A percentile compares a stretch with the other conserved stretches of the same genome.
phyloP scores from a whole-genome alignment of 1,140 invertebrate species.

The Caerostris darwini region DNA sequence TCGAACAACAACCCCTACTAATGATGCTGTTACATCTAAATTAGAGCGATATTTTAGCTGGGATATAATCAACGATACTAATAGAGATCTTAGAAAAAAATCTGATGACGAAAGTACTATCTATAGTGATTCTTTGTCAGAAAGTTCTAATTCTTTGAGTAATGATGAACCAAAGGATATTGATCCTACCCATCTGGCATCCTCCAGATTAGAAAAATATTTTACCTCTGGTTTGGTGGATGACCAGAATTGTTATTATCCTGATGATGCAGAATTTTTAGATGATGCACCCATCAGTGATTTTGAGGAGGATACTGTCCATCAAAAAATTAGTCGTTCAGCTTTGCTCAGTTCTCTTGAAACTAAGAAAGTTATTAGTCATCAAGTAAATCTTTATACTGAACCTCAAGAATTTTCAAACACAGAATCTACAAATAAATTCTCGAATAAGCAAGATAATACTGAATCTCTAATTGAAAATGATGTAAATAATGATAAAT shows the following conservation, averaged over 20 bases:
- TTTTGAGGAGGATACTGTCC: slow-evolving; percentile 70
- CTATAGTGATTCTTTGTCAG: slow-evolving; percentile 88
- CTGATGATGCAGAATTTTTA: slow-evolving; percentile 80
- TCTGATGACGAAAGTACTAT: slow-evolving; percentile 77
- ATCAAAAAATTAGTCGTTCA: slow-evolving; percentile 70
- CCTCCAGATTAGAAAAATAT: slow-evolving; percentile 94
- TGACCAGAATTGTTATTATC: slow-evolving; percentile 68
- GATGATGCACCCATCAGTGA: slow-evolving; percentile 85
- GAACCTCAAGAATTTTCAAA: background rate
- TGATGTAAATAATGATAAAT: slow-evolving; percentile 26
- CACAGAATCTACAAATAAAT: background rate
- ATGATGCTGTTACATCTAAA: slow-evolving; percentile 86
- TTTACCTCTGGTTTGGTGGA: slow-evolving; percentile 84
- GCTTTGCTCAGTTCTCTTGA: slow-evolving; percentile 71
- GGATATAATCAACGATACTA: slow-evolving; percentile 84
- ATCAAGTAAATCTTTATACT: background rate
- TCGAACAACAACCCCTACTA: slow-evolving; percentile 58
- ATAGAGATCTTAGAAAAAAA: background rate
- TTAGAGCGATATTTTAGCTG: slow-evolving; percentile 96
- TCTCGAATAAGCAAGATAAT: background rate
- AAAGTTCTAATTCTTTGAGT: slow-evolving; percentile 82
- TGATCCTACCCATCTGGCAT: slow-evolving; percentile 87
- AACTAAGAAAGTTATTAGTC: slow-evolving; percentile 24
- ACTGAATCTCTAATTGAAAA: background rate
- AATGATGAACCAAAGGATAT: slow-evolving; percentile 81